Percentiles rank a stretch among this genome's conserved stretches.
Evolutionary conservation across 2,797 vertebrate genomes (phyloP).

Genomic region (Rhincodon typus): DNA sequence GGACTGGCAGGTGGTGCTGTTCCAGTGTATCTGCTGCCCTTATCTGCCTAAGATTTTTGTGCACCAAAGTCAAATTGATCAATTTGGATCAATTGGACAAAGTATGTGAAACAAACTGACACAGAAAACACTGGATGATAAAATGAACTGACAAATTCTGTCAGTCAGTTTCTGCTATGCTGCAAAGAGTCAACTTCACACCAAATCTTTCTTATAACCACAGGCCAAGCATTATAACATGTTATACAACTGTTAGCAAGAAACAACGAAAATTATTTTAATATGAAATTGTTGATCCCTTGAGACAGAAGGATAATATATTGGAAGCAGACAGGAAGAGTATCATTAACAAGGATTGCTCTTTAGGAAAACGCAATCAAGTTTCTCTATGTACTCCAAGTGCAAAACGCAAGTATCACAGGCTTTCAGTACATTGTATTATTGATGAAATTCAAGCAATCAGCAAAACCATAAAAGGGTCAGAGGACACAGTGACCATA

Average conservation of each 20-base stretch:
- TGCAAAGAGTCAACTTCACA: neutral
- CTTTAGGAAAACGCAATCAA: slow-evolving; percentile 2
- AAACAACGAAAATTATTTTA: neutral
- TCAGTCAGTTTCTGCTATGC: neutral
- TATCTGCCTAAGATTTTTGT: no score
- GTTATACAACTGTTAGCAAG: neutral
- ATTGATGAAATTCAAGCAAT: slow-evolving; percentile 8
- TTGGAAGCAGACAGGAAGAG: slow-evolving; percentile 1
- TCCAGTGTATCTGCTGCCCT: no score
- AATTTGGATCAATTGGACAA: neutral
- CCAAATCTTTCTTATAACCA: neutral
- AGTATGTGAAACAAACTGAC: neutral
- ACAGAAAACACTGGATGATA: neutral
- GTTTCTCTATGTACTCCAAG: neutral
- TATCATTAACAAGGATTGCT: neutral
- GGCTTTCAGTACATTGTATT: neutral
- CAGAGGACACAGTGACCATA: neutral
- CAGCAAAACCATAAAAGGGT: slow-evolving; percentile 32
- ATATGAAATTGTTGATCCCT: neutral
- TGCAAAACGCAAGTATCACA: neutral
- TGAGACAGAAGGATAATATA: neutral
- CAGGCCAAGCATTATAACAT: neutral
- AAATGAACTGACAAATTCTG: neutral
- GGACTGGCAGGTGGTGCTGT: no score
- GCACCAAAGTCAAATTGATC: neutral